Base-by-base conservation (phyloP, 2,888 invertebrate genomes). In the Slavum lentiscoides region DNA sequence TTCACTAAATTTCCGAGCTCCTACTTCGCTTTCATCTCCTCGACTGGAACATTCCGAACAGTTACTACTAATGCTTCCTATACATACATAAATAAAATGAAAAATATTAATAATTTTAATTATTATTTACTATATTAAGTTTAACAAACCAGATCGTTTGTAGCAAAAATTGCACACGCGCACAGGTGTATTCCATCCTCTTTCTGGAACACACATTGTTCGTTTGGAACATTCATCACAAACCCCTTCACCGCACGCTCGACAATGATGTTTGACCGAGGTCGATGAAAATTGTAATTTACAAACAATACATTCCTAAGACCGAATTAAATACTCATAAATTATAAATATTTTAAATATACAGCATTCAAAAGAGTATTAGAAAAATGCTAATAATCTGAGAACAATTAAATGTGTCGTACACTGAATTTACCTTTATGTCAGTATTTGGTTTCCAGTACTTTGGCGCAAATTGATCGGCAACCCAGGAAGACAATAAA, bases 361-460 rank as follows among this genome's bases (percentile, higher is more conserved):
- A 49, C 49, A 13, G 11, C 49, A 49, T 49, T 49, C 43, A 11
- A 49, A 49, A 1, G 13, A 49, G 49, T 13, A 49, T 43, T 43
- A 49, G 15, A 3, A 13, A 11, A 77, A 30, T 30, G 0, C 19
- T 11, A 19, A 66, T n/a, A 59, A 21, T 21, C 8, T 6, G 8
- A 59, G 21, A 59, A 59, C 21, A 58, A 58, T n/a, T n/a, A 8
- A 23, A 23, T 23, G 4, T 1, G 13, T 85, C 86, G 15, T 11
- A 49, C 15, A 11, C 11, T 13, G 9, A 9, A 49, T 49, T 49
- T 86, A 92, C 92, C 85, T 88, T 90, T 83, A 94, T 93, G 85
- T 93, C 91, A 83, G 91, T 88, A 86, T 94, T 94, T 13, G 93
- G 92, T 81, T 90, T 89, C 94, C 94, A 94, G 86, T 94, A 94